phyloP scores from a whole-genome alignment of 92 coral and sea anemone genomes.

The Epizoanthus ramosus region DNA sequence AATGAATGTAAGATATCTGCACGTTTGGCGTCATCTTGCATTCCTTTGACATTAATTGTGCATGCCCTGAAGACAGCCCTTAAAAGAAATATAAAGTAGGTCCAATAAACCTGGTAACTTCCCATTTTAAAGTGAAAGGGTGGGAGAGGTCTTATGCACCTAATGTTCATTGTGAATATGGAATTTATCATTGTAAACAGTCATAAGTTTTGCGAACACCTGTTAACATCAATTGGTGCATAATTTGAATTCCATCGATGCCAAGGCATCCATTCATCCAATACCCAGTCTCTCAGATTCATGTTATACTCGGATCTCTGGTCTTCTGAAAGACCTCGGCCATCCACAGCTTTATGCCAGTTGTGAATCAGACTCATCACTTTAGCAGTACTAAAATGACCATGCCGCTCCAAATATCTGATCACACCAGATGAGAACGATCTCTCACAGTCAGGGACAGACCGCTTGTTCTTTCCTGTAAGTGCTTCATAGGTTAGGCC shows the following conservation, averaged over 20 bases:
- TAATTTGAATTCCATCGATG: conserved; percentile 9
- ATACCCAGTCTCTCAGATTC: conserved; percentile 51
- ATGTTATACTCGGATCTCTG: conserved; percentile 12
- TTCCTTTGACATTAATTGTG: too few species aligned
- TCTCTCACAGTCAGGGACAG: conserved; percentile 56
- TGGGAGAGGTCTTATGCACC: too few species aligned
- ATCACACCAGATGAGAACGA: conserved; percentile 41
- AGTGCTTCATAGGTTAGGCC: conserved; percentile 60
- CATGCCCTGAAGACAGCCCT: too few species aligned
- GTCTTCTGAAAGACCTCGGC: conserved; percentile 47
- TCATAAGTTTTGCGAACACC: neutral
- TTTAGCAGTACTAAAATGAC: conserved; percentile 23
- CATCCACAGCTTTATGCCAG: conserved; percentile 60
- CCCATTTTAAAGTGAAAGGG: too few species aligned
- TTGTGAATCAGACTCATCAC: conserved; percentile 27
- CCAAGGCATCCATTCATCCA: conserved; percentile 66
- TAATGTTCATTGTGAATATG: too few species aligned
- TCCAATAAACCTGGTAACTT: too few species aligned
- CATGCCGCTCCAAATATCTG: conserved; percentile 10
- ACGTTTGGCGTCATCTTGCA: too few species aligned
- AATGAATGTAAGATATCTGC: too few species aligned
- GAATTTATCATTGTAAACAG: too few species aligned
- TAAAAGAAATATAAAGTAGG: too few species aligned
- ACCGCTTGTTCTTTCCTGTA: conserved; percentile 52
- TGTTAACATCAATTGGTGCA: conserved; percentile 48